phyloP scores from a whole-genome alignment of 1,140 invertebrate species.

The Oncopeltus fasciatus region DNA sequence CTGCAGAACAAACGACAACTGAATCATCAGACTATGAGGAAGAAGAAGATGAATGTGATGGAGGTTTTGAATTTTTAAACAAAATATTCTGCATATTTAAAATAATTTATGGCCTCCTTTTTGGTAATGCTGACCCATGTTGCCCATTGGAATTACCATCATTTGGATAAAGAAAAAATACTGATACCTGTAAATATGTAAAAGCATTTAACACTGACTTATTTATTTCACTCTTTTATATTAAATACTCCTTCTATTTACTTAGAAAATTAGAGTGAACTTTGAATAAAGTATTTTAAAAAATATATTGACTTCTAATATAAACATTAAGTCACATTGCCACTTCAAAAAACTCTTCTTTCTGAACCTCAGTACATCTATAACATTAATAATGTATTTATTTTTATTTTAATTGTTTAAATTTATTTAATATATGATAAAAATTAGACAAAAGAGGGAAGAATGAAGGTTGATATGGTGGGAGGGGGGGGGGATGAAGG shows the following conservation, averaged over 20 bases:
- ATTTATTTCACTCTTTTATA: neutral
- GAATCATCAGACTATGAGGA: neutral
- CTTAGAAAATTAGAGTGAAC: neutral
- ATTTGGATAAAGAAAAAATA: neutral
- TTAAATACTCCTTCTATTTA: neutral
- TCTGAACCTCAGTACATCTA: too few relatives aligned
- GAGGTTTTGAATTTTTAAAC: conserved; percentile 5
- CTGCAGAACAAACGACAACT: neutral
- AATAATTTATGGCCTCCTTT: conserved; percentile 4
- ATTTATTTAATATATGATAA: too few relatives aligned
- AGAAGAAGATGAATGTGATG: conserved; percentile 10
- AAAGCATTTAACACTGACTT: too few relatives aligned
- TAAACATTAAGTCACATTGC: neutral
- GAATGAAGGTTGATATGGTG: too few relatives aligned
- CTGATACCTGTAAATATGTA: neutral
- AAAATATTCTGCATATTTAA: conserved; percentile 9
- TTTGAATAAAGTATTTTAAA: neutral
- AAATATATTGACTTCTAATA: neutral
- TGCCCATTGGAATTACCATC: conserved; percentile 12
- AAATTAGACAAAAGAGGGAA: too few relatives aligned
- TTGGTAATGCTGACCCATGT: conserved; percentile 10
- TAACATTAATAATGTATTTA: too few relatives aligned
- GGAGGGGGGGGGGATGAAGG: too few relatives aligned
- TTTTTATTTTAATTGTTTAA: too few relatives aligned
- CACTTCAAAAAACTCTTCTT: neutral